Evolutionary conservation across 2,888 invertebrate genomes (phyloP).

Genomic region (Erpobdella octoculata): DNA sequence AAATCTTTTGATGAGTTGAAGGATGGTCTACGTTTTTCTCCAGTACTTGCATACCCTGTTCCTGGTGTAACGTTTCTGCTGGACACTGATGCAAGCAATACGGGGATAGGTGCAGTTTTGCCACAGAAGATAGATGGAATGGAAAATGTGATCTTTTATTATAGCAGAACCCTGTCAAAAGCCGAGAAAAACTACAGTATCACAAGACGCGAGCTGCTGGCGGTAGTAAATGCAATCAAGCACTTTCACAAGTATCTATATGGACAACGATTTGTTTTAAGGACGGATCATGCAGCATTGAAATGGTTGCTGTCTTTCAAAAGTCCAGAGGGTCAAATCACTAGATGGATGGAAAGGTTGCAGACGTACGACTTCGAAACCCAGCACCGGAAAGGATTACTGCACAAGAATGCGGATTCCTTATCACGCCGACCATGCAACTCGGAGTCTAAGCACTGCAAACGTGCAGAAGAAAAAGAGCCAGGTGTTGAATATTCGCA

Average conservation of each 20-base stretch:
- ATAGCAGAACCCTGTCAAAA: slow-evolving; percentile 27
- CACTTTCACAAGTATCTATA: slow-evolving; percentile 37
- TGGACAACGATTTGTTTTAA: slow-evolving; percentile 31
- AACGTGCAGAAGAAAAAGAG: not conserved
- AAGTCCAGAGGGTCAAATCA: slow-evolving; percentile 29
- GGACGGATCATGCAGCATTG: slow-evolving; percentile 37
- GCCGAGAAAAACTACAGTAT: slow-evolving; percentile 32
- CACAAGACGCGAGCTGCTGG: slow-evolving; percentile 34
- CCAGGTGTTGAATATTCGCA: no score
- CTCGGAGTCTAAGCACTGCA: not conserved
- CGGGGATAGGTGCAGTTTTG: slow-evolving; percentile 36
- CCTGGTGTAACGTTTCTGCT: slow-evolving; percentile 32
- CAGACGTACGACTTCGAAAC: slow-evolving; percentile 30
- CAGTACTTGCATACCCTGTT: slow-evolving; percentile 31
- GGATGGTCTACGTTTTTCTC: slow-evolving; percentile 27
- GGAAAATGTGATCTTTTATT: no score
- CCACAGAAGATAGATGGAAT: slow-evolving; percentile 33
- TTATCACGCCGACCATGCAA: slow-evolving; percentile 33
- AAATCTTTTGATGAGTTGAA: slow-evolving; percentile 32
- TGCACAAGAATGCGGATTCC: slow-evolving; percentile 36
- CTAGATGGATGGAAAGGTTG: slow-evolving; percentile 33
- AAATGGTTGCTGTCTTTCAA: slow-evolving; percentile 33
- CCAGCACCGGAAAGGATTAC: slow-evolving; percentile 31
- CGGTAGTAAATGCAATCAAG: slow-evolving; percentile 33
- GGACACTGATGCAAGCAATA: slow-evolving; percentile 39